Base-by-base conservation (phyloP, 2,888 invertebrate genomes). In the Aleiodes alternator region DNA sequence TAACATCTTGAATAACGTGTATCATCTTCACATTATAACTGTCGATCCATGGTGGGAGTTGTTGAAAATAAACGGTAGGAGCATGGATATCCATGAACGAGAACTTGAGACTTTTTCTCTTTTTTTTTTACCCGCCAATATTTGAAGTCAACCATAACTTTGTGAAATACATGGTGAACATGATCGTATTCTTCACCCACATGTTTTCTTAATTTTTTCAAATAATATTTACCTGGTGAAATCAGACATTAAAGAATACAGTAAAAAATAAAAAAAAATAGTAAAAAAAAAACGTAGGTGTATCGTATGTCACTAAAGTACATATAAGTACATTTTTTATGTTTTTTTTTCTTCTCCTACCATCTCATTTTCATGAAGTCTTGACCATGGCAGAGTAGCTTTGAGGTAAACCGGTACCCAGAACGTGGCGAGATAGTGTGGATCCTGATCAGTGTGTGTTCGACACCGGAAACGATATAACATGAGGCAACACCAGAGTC, bases 391-490 rank as follows among this genome's bases (percentile, higher is more conserved):
- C 29, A 61, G 50, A 66, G 31, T 50, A 9, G 50, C 48, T 50
- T 50, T 53, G 56, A 73, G 66, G 66, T 38, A 56, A 73, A 73
- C 73, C 73, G 68, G 73, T 73, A 61, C 51, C 43, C 38, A 66
- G 48, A 73, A 48, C 66, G 56, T n/a, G 66, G 56, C 66, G 55
- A 55, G 29, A 61, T 34, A n/a, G 48, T 48, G 56, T 68, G 57
- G 56, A 68, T 73, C 68, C 68, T 66, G 56, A 68, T 68, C 56
- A 50, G 68, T 31, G 48, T 73, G 38, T 64, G 73, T 68, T 73
- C 73, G 68, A 73, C 73, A 68, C 73, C 73, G 73, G 73, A 73
- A 73, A 73, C 68, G 56, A 72, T 72, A 53, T 69, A 69, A 74
- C 73, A 69, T 74, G 59, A 69, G 69, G 73, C 69, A 74, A 74